Evolutionary conservation across 2,888 invertebrate genomes (phyloP), one percentile per base, ranked within the genome.

Genomic region (Synergus gifuensis): DNA sequence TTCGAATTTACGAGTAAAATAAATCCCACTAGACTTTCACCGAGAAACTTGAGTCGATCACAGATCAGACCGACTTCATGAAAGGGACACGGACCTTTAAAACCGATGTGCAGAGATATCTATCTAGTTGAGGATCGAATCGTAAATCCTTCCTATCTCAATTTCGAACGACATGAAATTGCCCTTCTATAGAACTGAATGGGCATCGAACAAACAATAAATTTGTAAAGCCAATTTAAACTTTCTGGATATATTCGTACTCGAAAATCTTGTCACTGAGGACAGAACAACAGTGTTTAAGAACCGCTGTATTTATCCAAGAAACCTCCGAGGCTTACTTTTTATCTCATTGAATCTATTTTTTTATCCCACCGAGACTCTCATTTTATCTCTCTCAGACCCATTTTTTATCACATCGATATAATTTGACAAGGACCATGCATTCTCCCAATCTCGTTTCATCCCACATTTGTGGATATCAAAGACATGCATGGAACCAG

Each of bases 151-250:
- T 69, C 69, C 62, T 62, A 62, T 62, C 62, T 28, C 62, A 62
- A 62, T 62, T 62, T 62, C 62, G 28, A 62, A 46, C 36, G 69
- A 69, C 69, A 69, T 49, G 69, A 49, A 46, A 49, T 69, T 69
- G 69, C 69, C 18, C 49, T 69, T 69, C 69, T 49, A 69, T 11
- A 28, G 49, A 49, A 69, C 28, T 69, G 49, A 69, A 69, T 28
- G 69, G 69, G 16, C 49, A 69, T 69, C 46, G 69, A 49, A 69
- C 69, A 69, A 69, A 69, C 69, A 49, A 69, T 69, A 69, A 69
- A 69, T 69, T 46, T 49, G 46, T 69, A 36, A 46, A 9, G 8
- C 46, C 69, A 69, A 69, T 67, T 46, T 67, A 67, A 46, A 66
- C 42, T 66, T 62, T 62, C 18, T 28, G 14, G 28, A 14, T 18